These are phyloP conservation scores for Bugulina stolonifera DNA, from an alignment of 2,888 invertebrate genomes.

Conservation along the genomic window DNA sequence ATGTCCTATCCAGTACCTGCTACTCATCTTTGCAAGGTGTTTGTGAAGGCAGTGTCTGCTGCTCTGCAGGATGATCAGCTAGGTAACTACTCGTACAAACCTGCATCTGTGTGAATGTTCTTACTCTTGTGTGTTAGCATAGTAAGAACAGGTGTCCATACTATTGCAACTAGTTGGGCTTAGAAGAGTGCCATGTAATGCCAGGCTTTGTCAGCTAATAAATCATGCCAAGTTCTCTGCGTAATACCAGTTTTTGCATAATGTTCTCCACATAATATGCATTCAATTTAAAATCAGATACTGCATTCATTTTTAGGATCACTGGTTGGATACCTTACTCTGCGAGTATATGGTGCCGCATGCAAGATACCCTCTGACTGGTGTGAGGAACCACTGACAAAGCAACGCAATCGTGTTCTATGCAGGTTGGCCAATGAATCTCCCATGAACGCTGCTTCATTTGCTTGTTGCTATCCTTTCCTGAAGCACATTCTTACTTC, in stretches of 20 bases:
- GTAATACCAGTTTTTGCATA: too few relatives aligned
- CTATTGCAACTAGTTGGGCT: too few relatives aligned
- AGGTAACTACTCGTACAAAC: conserved; percentile 34
- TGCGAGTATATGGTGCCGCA: conserved; percentile 71
- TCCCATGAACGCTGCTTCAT: conserved; percentile 66
- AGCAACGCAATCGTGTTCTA: conserved; percentile 64
- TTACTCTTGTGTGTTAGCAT: too few relatives aligned
- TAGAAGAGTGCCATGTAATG: too few relatives aligned
- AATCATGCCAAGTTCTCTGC: too few relatives aligned
- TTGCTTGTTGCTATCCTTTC: conserved; percentile 76
- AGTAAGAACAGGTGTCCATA: too few relatives aligned
- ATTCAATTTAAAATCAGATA: neutral
- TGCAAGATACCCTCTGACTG: conserved; percentile 73
- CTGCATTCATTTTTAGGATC: conserved; percentile 51
- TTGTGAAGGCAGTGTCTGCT: conserved; percentile 60
- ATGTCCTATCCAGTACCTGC: conserved; percentile 74
- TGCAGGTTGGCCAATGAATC: conserved; percentile 51
- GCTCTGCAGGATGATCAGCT: conserved; percentile 55
- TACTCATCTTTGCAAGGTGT: conserved; percentile 62
- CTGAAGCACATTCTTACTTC: conserved; percentile 53
- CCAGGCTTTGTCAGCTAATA: too few relatives aligned
- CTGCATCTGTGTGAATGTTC: too few relatives aligned
- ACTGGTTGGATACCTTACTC: conserved; percentile 66
- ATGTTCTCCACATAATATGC: too few relatives aligned
- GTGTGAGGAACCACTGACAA: conserved; percentile 65